Base-by-base conservation (phyloP, 2,113 vertebrate species). In the Dendrocopos noguchii region DNA sequence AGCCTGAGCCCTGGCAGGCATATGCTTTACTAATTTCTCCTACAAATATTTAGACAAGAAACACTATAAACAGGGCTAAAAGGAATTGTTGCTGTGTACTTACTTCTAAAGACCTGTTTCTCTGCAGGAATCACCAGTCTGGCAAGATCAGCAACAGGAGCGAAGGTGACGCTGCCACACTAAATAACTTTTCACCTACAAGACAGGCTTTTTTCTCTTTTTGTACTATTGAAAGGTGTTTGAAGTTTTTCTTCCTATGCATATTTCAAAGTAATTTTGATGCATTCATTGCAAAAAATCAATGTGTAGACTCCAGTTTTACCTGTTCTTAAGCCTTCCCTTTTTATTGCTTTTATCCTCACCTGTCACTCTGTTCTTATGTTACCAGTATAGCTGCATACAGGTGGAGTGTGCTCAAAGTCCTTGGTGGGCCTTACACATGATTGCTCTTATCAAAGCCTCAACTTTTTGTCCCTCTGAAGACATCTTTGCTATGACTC, bases 1-100 rank as follows among this genome's bases (percentile, higher is more conserved):
- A 25, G 31, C 55, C 66, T 65, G 68, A 86, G 83, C 65, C 83
- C 53, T 1, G 3, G 57, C 61, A 90, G 85, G 70, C 50, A 47
- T n/a, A 20, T n/a, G 24, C 73, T 91, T 83, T 78, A 72, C 87
- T 67, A 94, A 76, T 94, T 91, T 95, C 14, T 76, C 64, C 71
- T 44, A 67, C 79, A 95, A 93, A 95, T 93, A 96, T 96, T 95
- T 91, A 94, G 72, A 93, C 34, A 85, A 85, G 83, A 85, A 94
- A 87, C 80, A 78, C 67, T 87, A 46, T 25, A 81, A 67, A 60
- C 64, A 28, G 36, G 39, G 39, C 78, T 92, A 84, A 78, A 91
- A 89, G 84, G 84, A 93, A 93, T 78, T 46, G 79, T 79, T 1
- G 0, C 63, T 74, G 42, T 75, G 57, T 47, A 46, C 68, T 78